Base-by-base conservation (phyloP, 2,797 vertebrate genomes). In the Hippoglossus hippoglossus region DNA sequence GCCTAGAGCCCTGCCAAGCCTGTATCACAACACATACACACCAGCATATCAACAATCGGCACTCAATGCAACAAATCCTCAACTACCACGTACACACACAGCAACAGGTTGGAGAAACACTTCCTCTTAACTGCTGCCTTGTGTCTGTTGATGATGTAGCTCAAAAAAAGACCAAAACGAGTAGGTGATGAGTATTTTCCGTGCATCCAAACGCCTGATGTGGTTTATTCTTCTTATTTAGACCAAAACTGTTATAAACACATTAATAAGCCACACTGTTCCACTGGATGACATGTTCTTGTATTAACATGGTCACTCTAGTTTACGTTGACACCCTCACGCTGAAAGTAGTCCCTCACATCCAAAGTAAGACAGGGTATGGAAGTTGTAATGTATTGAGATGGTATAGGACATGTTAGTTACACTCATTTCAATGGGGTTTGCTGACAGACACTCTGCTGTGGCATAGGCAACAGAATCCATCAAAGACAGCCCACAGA, bases 321-420 rank as follows among this genome's bases (percentile, higher is more conserved):
- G 28, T 36, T 66, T 56, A 60, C 64, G 46, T 64, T 46, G 16
- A 76, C 44, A 26, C 5, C 25, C 25, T 6, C 51, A 26, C 7
- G 24, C 13, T 54, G 26, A 31, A 31, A 19, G 13, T 31, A 31
- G 28, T 31, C 28, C 28, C 28, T 31, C 7, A 8, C 28, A 31
- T 31, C 28, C 28, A 31, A 11, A 10, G 21, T 52, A 60, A 19
- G 62, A 71, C 15, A 51, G 3, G n/a, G 26, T 16, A 28, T 16
- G 24, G 10, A 50, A 21, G 11, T 39, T 24, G 9, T 16, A 0
- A 39, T 31, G 28, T 28, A 39, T 11, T 62, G 18, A 41, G 6
- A 50, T 28, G 24, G 2, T 19, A 5, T 54, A 28, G n/a, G 15
- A 31, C 6, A 6, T 13, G 18, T 31, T 50, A 18, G 28, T 22